Evolutionary conservation across 1,140 invertebrate genomes (phyloP).

Genomic region (Melanaphis sacchari): DNA sequence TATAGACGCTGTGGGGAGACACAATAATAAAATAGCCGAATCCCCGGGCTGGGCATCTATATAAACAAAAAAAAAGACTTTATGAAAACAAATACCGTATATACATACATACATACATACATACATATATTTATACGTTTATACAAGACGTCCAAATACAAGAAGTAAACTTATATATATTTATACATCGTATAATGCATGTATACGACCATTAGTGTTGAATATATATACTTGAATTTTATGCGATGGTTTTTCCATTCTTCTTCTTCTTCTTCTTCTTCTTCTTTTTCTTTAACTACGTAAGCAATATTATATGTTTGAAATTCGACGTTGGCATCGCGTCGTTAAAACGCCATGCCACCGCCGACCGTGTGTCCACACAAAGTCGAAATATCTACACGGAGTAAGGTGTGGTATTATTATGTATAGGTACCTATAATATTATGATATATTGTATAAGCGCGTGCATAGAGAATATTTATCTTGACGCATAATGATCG

Average conservation of each 20-base stretch:
- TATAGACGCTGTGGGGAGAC: background rate
- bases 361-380: background rate
- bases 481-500: constrained; percentile 9
- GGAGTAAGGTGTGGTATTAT: background rate
- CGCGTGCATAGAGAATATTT: background rate
- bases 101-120: no score
- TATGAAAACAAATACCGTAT: background rate
- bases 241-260: background rate
- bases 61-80: background rate
- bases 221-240: constrained; percentile 14
- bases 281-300: no score
- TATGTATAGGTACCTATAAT: background rate
- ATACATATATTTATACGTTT: no score
- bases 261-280: no score
- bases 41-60: background rate
- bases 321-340: background rate
- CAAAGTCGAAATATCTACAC: background rate
- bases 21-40: background rate
- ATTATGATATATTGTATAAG: background rate
- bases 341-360: background rate
- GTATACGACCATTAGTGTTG: background rate
- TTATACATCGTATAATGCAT: background rate
- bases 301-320: background rate
- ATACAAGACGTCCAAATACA: background rate
- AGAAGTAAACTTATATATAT: background rate